A percentile compares a stretch with the other conserved stretches of the same genome.
Conservation (phyloP, 2,113 vertebrate species). For the Anseranas semipalmata region DNA sequence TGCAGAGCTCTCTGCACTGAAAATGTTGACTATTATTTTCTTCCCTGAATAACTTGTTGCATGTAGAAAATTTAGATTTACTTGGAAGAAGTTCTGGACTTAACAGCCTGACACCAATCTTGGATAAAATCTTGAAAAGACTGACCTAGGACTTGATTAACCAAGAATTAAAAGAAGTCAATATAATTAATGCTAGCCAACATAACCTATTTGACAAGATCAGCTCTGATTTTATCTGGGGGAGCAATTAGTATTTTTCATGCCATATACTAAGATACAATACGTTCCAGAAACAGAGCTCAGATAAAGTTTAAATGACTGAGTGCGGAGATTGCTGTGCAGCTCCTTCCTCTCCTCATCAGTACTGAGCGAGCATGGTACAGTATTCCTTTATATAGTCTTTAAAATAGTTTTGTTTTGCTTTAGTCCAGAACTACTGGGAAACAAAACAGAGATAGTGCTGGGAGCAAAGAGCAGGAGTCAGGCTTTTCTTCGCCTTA, state of each 20-base stretch:
- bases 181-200: background rate
- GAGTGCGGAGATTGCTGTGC: background rate
- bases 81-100: background rate
- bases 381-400: background rate
- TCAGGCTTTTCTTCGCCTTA: background rate
- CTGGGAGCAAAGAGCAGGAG: background rate
- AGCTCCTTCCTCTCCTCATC: background rate
- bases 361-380: background rate
- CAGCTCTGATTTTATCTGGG: background rate
- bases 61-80: background rate
- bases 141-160: constrained; percentile 14
- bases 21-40: background rate
- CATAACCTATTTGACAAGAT: background rate
- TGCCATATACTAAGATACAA: background rate
- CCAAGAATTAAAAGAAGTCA: background rate
- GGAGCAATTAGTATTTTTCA: background rate
- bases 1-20: background rate
- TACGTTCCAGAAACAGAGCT: background rate
- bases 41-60: background rate
- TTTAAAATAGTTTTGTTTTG: background rate
- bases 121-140: background rate
- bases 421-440: background rate
- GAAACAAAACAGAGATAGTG: background rate
- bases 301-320: background rate
- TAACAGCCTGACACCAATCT: background rate